Evolutionary conservation across 2,797 vertebrate species (phyloP), one percentile per base, ranked within the genome.

Genomic region (Hypotaenidia philippensis): DNA sequence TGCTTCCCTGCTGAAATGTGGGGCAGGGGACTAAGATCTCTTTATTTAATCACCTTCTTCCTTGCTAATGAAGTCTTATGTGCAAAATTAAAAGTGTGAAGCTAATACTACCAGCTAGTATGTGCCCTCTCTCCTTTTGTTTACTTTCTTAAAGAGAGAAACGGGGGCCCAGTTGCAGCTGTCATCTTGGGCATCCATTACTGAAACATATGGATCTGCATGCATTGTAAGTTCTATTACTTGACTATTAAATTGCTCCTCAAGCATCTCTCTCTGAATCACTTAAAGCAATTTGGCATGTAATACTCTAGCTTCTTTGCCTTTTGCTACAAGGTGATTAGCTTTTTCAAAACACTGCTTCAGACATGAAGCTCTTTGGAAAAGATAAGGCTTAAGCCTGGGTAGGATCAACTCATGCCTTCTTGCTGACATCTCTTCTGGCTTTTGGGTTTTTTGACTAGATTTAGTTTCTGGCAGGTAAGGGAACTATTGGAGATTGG

Each of bases 1-100:
- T 1, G 2, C 61, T 26, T n/a, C n/a, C 53, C 29, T 0, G 1
- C 79, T 1, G 19, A 22, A 26, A 10, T 15, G 41, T 3, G 1
- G 36, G 13, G 49, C 27, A 5, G 8, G 63, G 69, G 14, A 23
- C 29, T 16, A 6, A 41, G 11, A 10, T 26, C 13, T 18, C 5
- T 3, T 32, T 23, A 10, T 21, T 68, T 70, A 11, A 25, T 68
- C 57, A 52, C 32, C 25, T 5, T 27, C 26, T 47, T 64, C 20
- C 53, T 78, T 81, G 31, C 45, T 64, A 26, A 36, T 19, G 15
- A 21, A 71, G 47, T 26, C 18, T 17, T n/a, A 22, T 3, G n/a
- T 17, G 36, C 27, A 29, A 3, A 1, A 21, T 36, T 60, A n/a
- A 13, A 76, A 75, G 53, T n/a, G 36, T 55, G 23, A 60, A 10